Percentiles rank a stretch among this genome's conserved stretches.
Conservation (phyloP, 2,113 vertebrate genomes). For the Glaucomys volans region DNA sequence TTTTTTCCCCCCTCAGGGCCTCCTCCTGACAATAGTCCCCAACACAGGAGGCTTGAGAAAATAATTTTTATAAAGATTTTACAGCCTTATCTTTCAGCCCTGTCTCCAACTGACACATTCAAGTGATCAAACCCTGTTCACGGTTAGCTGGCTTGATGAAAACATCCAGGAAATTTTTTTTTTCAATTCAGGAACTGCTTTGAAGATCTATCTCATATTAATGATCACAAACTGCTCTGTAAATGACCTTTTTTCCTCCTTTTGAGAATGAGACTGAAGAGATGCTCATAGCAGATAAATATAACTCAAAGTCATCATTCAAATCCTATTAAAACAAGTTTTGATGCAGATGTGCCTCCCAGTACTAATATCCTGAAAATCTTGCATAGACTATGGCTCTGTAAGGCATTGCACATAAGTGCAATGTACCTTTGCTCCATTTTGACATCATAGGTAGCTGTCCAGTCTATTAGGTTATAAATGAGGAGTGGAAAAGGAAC, state of each 20-base stretch:
- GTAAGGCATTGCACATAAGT: not conserved
- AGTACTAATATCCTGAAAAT: not conserved
- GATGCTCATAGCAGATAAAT: slow-evolving; percentile 6
- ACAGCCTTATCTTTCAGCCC: not conserved
- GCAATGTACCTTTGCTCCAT: not conserved
- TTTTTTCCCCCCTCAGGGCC: too few relatives aligned
- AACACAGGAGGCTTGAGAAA: not conserved
- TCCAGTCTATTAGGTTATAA: not conserved
- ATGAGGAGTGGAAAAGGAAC: not conserved
- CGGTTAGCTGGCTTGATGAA: not conserved
- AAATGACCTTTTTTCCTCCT: slow-evolving; percentile 29
- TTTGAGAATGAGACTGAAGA: slow-evolving; percentile 29
- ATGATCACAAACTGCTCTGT: slow-evolving; percentile 13
- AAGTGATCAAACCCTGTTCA: not conserved
- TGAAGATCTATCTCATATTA: slow-evolving; percentile 33
- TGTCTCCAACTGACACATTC: not conserved
- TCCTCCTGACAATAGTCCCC: not conserved
- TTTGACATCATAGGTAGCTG: not conserved
- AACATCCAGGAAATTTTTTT: not conserved
- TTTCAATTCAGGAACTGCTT: not conserved
- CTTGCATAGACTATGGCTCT: rapidly evolving
- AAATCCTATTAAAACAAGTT: not conserved
- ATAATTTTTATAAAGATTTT: not conserved
- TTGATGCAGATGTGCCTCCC: not conserved
- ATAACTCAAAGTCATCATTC: not conserved